Conservation (phyloP, 2,797 vertebrate species). For the Pelobates cultripes region DNA sequence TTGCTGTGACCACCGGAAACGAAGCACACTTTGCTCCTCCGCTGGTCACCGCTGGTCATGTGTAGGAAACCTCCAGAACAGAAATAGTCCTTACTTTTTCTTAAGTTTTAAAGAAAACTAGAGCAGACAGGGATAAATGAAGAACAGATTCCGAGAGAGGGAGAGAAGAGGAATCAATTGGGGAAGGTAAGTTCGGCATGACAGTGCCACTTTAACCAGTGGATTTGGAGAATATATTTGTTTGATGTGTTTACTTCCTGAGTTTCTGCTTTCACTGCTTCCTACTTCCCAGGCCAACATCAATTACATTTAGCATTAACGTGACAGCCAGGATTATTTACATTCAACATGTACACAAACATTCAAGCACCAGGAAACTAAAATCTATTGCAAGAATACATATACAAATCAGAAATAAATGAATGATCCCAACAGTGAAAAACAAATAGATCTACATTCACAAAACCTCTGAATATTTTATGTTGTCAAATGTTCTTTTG, state of each 20-base stretch:
- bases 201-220: too few relatives aligned
- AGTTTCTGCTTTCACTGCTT: not conserved
- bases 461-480: not conserved
- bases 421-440: not conserved
- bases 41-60: too few relatives aligned
- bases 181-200: too few relatives aligned
- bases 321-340: not conserved
- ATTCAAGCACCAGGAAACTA: not conserved
- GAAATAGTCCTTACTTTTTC: too few relatives aligned
- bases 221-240: not conserved
- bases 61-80: too few relatives aligned
- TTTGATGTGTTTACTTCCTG: not conserved
- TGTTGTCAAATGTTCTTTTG: not conserved
- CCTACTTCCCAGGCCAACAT: not conserved
- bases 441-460: not conserved
- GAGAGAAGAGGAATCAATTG: too few relatives aligned
- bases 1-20: too few relatives aligned
- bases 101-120: too few relatives aligned
- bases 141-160: too few relatives aligned
- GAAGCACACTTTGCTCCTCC: too few relatives aligned
- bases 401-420: not conserved
- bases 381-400: not conserved
- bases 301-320: not conserved
- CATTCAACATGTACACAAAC: not conserved
- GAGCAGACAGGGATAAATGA: too few relatives aligned